A percentile compares a stretch with the other conserved stretches of the same genome.
phyloP scores from a whole-genome alignment of 2,797 vertebrate species.

The Pelochelys cantorii region DNA sequence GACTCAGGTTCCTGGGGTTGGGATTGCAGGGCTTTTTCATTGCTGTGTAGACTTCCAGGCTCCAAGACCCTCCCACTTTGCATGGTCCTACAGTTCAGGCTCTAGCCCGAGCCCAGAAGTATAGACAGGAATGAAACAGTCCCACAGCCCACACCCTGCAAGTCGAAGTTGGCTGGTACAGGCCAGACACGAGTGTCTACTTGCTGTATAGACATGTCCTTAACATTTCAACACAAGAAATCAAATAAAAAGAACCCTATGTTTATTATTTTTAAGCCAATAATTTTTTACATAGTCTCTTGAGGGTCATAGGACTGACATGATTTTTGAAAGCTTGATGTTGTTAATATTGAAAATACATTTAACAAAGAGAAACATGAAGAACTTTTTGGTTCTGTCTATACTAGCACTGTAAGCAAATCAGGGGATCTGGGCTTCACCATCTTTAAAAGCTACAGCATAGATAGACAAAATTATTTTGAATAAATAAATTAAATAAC shows the following conservation, averaged over 20 bases:
- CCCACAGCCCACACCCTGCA: not conserved
- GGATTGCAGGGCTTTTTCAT: not conserved
- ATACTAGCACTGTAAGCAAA: constrained; percentile 39
- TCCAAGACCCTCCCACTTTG: not conserved
- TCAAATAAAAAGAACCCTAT: not conserved
- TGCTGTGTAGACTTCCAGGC: not conserved
- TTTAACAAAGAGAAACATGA: constrained; percentile 37
- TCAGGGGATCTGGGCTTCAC: constrained; percentile 22
- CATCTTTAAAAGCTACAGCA: constrained; percentile 46
- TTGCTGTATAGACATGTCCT: not conserved
- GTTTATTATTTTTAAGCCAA: not conserved
- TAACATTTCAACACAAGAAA: not conserved
- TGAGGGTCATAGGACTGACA: not conserved
- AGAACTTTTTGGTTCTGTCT: constrained; percentile 15
- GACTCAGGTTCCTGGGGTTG: not conserved
- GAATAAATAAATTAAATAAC: not conserved
- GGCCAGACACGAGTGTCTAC: not conserved
- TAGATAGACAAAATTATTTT: not conserved
- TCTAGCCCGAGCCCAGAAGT: not conserved
- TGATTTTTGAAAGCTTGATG: not conserved
- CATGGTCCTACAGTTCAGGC: not conserved
- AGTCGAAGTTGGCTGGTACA: not conserved
- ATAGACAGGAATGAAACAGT: not conserved
- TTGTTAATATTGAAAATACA: not conserved
- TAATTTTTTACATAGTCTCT: not conserved